Evolutionary conservation across 1,140 invertebrate genomes (phyloP).

Genomic region (Contarinia nasturtii): DNA sequence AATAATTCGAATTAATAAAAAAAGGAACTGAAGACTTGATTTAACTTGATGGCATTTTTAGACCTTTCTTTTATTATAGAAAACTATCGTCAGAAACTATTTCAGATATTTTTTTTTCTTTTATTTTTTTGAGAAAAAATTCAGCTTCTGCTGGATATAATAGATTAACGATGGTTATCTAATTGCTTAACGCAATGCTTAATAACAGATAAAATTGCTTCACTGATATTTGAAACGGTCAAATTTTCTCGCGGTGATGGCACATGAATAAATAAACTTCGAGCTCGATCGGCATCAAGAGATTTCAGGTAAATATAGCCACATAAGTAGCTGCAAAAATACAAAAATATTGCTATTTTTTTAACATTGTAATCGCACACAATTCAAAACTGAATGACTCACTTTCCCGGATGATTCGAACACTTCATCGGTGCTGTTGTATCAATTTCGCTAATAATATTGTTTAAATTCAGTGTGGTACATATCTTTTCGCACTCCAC

Average conservation of each 20-base stretch:
- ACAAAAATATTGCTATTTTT: background rate
- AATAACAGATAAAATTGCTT: no score
- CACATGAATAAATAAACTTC: conserved; percentile 38
- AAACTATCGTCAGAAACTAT: no score
- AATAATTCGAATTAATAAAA: no score
- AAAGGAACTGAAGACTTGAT: no score
- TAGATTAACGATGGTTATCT: no score
- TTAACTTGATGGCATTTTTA: no score
- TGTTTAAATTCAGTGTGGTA: conserved; percentile 25
- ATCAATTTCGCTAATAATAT: conserved; percentile 26
- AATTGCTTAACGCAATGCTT: no score
- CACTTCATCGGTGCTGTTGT: conserved; percentile 6
- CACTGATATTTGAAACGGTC: no score
- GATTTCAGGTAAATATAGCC: conserved; percentile 43
- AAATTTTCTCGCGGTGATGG: conserved; percentile 19
- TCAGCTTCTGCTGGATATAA: no score
- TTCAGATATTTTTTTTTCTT: no score
- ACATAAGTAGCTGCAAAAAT: conserved; percentile 29
- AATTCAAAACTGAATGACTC: background rate
- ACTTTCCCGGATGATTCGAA: background rate
- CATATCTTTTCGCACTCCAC: conserved; percentile 13
- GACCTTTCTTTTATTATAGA: no score
- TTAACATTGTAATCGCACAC: background rate
- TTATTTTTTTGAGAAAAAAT: no score
- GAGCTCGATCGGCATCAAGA: conserved; percentile 24